Percentiles rank a stretch among this genome's conserved stretches.
These are phyloP conservation scores for Kryptopterus vitreolus DNA, from an alignment of 2,797 vertebrate species.

Conservation along the genomic window DNA sequence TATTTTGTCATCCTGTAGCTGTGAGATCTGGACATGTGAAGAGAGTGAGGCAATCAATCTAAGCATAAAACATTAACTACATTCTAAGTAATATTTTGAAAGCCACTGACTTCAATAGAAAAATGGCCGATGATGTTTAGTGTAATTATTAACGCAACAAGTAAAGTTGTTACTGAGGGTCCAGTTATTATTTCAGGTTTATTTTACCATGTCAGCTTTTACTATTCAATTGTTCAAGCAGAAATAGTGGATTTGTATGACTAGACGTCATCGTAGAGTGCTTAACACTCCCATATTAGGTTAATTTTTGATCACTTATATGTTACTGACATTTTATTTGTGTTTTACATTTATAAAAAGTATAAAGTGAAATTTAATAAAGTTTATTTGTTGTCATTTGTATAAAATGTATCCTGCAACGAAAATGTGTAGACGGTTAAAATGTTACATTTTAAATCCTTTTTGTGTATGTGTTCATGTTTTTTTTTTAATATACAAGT, in stretches of 20 bases:
- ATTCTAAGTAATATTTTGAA: background rate
- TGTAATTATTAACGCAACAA: background rate
- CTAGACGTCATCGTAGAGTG: background rate
- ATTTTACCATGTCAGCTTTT: background rate
- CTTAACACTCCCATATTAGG: background rate
- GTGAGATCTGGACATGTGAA: conserved; percentile 68
- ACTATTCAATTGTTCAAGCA: background rate
- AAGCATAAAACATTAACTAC: background rate
- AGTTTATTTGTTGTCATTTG: background rate
- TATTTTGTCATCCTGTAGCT: conserved; percentile 78
- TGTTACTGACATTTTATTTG: background rate
- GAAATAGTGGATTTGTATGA: background rate
- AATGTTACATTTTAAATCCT: background rate
- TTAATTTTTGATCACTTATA: background rate
- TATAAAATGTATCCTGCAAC: background rate
- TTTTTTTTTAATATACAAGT: background rate
- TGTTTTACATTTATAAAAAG: no score
- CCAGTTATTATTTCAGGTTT: background rate
- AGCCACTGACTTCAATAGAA: background rate
- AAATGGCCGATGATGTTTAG: background rate
- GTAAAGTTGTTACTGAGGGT: background rate
- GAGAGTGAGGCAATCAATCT: background rate
- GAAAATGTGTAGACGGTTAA: background rate
- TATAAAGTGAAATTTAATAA: background rate
- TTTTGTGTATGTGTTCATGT: background rate